A percentile compares a stretch with the other conserved stretches of the same genome.
Conservation (phyloP, 2,888 invertebrate genomes). For the Dryobotodes eremita region DNA sequence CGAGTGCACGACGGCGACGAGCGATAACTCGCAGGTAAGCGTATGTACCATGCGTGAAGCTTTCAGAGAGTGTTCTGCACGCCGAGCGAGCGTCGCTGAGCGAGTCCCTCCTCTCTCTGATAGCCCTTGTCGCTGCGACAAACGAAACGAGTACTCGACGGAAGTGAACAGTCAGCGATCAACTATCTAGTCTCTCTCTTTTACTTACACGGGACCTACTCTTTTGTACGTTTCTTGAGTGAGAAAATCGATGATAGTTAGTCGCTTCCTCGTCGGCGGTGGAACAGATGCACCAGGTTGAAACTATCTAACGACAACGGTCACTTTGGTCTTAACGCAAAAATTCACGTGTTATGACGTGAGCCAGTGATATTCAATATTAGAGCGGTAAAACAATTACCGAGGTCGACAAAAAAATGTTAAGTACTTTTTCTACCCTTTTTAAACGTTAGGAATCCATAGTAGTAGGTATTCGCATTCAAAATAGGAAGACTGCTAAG, state of each 20-base stretch:
- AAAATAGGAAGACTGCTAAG: slow-evolving; percentile 39
- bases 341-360: too few species aligned
- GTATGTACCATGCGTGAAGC: neutral
- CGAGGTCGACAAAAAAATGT: neutral
- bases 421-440: neutral
- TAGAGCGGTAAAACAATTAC: neutral
- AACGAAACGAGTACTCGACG: neutral
- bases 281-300: neutral
- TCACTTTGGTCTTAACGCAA: neutral
- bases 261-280: too few species aligned
- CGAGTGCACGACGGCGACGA: neutral
- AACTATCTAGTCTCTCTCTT: too few species aligned
- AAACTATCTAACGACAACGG: neutral
- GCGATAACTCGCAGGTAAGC: neutral
- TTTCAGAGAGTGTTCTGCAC: neutral
- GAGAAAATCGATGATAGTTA: too few species aligned
- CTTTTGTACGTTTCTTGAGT: neutral
- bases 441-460: neutral
- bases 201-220: neutral
- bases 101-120: neutral
- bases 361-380: neutral
- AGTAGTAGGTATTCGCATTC: neutral
- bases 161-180: too few species aligned
- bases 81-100: neutral
- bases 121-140: neutral